Evolutionary conservation across 2,888 invertebrate species (phyloP).

Genomic region (Apamea monoglypha): DNA sequence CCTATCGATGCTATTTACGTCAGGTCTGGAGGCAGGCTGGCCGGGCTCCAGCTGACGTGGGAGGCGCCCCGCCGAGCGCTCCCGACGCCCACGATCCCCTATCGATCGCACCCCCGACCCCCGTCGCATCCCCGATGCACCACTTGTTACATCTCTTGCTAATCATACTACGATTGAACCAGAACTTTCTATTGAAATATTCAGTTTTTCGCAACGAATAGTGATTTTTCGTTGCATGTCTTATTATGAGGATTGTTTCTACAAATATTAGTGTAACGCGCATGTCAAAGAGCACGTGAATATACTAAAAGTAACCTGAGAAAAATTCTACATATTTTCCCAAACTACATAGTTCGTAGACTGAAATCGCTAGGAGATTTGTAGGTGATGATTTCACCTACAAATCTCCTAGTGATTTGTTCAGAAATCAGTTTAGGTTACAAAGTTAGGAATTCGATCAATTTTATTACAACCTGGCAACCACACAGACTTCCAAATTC

Average conservation of each 20-base stretch:
- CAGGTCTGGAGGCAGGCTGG: slow-evolving; percentile 69
- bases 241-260: not conserved
- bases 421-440: slow-evolving; percentile 15
- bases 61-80: slow-evolving; percentile 64
- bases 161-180: slow-evolving; percentile 45
- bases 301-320: not conserved
- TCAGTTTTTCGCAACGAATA: slow-evolving; percentile 9
- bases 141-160: slow-evolving; percentile 84
- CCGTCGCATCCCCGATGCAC: slow-evolving; percentile 80
- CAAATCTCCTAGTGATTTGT: no score
- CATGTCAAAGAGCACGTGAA: not conserved
- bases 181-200: slow-evolving; percentile 21
- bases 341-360: not conserved
- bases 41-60: slow-evolving; percentile 77
- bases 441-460: slow-evolving; percentile 19
- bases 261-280: not conserved
- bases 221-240: not conserved
- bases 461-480: slow-evolving; percentile 45
- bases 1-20: slow-evolving; percentile 68
- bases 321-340: not conserved
- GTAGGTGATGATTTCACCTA: no score
- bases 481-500: slow-evolving; percentile 41
- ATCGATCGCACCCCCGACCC: slow-evolving; percentile 73
- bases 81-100: slow-evolving; percentile 67
- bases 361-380: not conserved